phyloP scores from a whole-genome alignment of 2,113 vertebrate genomes.

The Porphyrio hochstetteri region DNA sequence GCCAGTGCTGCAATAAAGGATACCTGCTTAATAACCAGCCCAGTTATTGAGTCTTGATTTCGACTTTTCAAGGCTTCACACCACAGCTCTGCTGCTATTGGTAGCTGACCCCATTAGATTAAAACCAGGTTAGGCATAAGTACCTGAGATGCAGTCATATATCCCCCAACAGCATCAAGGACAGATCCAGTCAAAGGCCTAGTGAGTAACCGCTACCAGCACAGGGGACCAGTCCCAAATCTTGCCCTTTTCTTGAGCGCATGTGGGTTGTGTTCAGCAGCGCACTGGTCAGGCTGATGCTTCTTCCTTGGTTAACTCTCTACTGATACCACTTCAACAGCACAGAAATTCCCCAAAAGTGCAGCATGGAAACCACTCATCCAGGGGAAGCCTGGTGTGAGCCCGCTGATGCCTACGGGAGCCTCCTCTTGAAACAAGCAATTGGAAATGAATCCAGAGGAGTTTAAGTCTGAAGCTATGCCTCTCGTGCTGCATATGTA shows the following conservation, averaged over 20 bases:
- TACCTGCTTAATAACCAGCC: too few species aligned
- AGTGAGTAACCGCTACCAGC: not conserved
- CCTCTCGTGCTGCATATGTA: not conserved
- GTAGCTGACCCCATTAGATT: not conserved
- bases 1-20: too few species aligned
- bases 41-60: too few species aligned
- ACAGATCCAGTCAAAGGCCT: not conserved
- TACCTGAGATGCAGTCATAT: rapidly evolving
- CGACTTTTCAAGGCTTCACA: too few species aligned
- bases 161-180: rapidly evolving
- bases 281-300: not conserved
- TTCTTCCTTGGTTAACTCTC: not conserved
- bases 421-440: not conserved
- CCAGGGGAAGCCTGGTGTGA: not conserved
- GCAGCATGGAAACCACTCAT: rapidly evolving
- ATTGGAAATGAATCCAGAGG: not conserved
- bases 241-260: not conserved
- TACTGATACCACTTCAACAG: not conserved
- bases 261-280: not conserved
- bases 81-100: not conserved
- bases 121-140: not conserved
- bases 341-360: not conserved
- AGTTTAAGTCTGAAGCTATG: not conserved
- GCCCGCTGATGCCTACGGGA: rapidly evolving
- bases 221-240: not conserved